phyloP scores from a whole-genome alignment of 2,113 vertebrate species.

The Psittacula cyanocephala region DNA sequence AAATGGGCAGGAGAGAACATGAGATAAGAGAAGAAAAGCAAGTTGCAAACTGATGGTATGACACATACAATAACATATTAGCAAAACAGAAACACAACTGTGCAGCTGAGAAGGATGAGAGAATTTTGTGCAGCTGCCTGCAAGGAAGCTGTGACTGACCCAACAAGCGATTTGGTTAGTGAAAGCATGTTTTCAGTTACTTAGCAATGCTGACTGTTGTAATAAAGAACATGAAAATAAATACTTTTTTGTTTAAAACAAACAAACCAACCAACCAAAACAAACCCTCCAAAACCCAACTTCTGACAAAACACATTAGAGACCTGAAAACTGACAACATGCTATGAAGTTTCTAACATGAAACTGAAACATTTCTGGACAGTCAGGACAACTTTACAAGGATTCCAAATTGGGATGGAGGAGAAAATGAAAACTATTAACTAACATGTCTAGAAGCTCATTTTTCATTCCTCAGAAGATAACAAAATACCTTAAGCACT shows the following conservation, averaged over 20 bases:
- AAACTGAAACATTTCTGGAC: background rate
- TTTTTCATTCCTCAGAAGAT: background rate
- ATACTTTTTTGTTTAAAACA: background rate
- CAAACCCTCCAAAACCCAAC: background rate
- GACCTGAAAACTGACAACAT: background rate
- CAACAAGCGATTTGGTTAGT: constrained; percentile 45
- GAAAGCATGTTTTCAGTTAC: background rate
- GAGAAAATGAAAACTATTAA: background rate
- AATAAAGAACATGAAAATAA: background rate
- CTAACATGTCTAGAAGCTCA: background rate
- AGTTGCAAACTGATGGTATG: background rate
- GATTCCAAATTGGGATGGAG: background rate
- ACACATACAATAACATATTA: background rate
- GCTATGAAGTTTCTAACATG: background rate
- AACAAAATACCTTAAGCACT: background rate
- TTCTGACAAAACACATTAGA: background rate
- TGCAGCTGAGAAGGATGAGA: background rate
- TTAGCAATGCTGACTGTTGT: background rate
- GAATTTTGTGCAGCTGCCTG: constrained; percentile 19
- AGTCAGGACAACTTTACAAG: background rate
- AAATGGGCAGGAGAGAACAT: background rate
- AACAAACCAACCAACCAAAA: background rate
- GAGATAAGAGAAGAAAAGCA: background rate
- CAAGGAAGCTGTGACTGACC: constrained; percentile 37
- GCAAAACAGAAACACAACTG: constrained; percentile 9